A percentile compares a stretch with the other conserved stretches of the same genome.
These are phyloP conservation scores for Pantherophis vulpinus DNA, from an alignment of 2,797 vertebrate genomes.

Conservation along the genomic window DNA sequence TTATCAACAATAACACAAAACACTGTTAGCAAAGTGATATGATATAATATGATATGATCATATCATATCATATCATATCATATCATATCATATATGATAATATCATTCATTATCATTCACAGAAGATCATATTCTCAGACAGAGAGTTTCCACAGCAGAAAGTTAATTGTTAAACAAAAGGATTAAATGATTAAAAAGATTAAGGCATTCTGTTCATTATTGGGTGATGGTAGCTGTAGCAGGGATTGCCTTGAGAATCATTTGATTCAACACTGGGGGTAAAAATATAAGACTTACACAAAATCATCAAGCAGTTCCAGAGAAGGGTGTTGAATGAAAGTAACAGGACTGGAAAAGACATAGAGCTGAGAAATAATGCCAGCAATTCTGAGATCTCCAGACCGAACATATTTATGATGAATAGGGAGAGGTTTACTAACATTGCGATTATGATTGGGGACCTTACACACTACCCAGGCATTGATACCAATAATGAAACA, in stretches of 20 bases:
- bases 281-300: neutral
- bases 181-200: neutral
- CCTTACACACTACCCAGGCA: neutral
- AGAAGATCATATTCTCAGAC: neutral
- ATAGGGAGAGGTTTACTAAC: neutral
- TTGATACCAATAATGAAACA: neutral
- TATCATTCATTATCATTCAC: neutral
- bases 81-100: too few relatives aligned
- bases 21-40: too few relatives aligned
- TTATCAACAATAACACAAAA: neutral
- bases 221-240: neutral
- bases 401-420: neutral
- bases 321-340: neutral
- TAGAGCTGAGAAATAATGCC: neutral
- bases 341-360: neutral
- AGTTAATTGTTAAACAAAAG: neutral
- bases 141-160: neutral
- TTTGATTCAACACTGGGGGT: neutral
- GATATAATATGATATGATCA: too few relatives aligned
- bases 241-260: neutral
- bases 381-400: neutral
- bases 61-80: too few relatives aligned
- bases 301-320: neutral
- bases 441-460: neutral
- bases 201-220: neutral